Percentiles rank a stretch among this genome's conserved stretches.
Evolutionary conservation across 2,797 vertebrate species (phyloP).

Genomic region (Bradypodion ventrale): DNA sequence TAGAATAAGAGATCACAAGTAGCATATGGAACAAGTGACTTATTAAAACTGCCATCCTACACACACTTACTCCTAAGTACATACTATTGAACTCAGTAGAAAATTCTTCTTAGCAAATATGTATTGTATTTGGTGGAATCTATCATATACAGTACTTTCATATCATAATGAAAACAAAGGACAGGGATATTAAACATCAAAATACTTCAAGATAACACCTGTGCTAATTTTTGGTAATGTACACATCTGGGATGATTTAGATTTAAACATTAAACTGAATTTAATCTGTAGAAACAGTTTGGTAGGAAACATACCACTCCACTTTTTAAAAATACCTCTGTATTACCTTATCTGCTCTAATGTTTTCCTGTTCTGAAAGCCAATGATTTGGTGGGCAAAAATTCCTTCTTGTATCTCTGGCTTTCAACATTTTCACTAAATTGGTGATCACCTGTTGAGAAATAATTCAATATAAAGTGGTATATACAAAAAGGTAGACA

Average conservation of each 20-base stretch:
- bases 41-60: not conserved
- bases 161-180: not conserved
- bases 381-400: slow-evolving; percentile 96
- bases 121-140: not conserved
- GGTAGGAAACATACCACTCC: too few species aligned
- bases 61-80: not conserved
- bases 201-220: not conserved
- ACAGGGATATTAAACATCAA: not conserved
- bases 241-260: not conserved
- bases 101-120: not conserved
- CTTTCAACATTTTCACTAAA: slow-evolving; percentile 98
- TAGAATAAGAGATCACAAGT: not conserved
- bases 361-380: slow-evolving; percentile 96
- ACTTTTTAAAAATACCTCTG: not conserved
- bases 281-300: not conserved
- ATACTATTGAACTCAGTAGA: not conserved
- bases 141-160: too few species aligned
- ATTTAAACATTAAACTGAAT: not conserved
- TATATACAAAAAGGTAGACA: not conserved
- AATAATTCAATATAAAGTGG: slow-evolving; percentile 19
- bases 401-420: slow-evolving; percentile 92
- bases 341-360: slow-evolving; percentile 93
- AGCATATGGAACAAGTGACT: not conserved
- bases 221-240: not conserved
- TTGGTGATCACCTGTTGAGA: slow-evolving; percentile 91